Evolutionary conservation across 2,113 vertebrate genomes (phyloP), one percentile per base, ranked within the genome.

Genomic region (Semicossyphus pulcher): DNA sequence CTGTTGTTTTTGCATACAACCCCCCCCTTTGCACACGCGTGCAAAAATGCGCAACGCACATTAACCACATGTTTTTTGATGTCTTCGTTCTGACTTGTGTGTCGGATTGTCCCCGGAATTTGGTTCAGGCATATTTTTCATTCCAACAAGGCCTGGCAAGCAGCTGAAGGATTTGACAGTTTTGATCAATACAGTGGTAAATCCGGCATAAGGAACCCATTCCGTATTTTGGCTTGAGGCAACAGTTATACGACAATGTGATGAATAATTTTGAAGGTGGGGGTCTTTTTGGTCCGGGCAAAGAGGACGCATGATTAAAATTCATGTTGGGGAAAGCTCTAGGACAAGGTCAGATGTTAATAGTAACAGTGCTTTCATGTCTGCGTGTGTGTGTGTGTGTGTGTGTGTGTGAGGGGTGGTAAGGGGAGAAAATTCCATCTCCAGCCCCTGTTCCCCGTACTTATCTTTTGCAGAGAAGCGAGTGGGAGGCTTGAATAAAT

Each of bases 401-500:
- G 21, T 16, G 20, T 58, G 23, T 45, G 15, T 23, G 51, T 56
- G 42, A 29, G 29, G 8, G 25, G 37, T 26, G 16, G 26, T 26
- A n/a, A n/a, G 53, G 45, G 64, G 44, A 37, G 49, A 53, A 67
- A 81, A 78, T 84, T 73, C 77, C 74, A 82, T 72, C 72, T 44
- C 7, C 42, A 75, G 41, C 15, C 56, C 31, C 16, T 53, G 47
- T 59, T 71, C 34, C 18, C 42, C 73, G 48, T 16, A 56, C 64
- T 87, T 73, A 74, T 72, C 62, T 59, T 62, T 60, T 58, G 34
- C 39, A 81, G 72, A 57, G 77, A 54, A 77, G 78, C 1, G 66
- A 70, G 70, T 70, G 10, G 72, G 80, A 85, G 75, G 66, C 23
- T 85, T 85, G 75, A 78, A 88, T 85, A 86, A 78, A 86, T 73